Evolutionary conservation across 92 coral and sea anemone genomes (phyloP).

Genomic region (Epizoanthus rinbou): DNA sequence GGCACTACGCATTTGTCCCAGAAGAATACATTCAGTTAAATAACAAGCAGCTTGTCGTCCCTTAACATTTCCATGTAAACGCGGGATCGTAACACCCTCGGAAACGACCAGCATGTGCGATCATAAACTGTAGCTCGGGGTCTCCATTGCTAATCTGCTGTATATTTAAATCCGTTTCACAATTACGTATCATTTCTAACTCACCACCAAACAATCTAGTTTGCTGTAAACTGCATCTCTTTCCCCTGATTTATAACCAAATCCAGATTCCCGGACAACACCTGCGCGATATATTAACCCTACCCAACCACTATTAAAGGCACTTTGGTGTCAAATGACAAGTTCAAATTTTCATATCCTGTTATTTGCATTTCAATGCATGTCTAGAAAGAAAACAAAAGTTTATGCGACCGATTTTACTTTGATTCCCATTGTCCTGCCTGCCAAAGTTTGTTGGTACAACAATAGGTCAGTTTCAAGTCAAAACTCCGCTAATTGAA

Average conservation of each 20-base stretch:
- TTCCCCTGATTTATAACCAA: background rate
- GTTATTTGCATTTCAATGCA: slow-evolving; percentile 22
- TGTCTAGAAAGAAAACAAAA: slow-evolving; percentile 15
- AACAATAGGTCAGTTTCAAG: background rate
- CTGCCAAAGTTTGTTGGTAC: background rate
- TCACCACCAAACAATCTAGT: slow-evolving; percentile 3
- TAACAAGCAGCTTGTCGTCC: background rate
- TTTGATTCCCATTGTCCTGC: slow-evolving; percentile 7
- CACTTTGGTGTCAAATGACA: background rate
- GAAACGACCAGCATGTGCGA: too few relatives aligned
- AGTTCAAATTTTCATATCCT: slow-evolving; percentile 2
- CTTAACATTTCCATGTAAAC: too few relatives aligned
- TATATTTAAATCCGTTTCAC: background rate
- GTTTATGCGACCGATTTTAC: background rate
- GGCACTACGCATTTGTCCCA: background rate
- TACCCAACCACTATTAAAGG: background rate
- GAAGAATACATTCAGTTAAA: background rate
- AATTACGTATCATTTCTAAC: background rate
- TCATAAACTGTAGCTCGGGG: too few relatives aligned
- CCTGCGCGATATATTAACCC: background rate
- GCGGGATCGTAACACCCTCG: too few relatives aligned
- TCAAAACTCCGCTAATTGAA: slow-evolving; percentile 9
- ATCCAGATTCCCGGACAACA: background rate
- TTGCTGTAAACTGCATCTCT: background rate
- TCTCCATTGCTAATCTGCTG: too few relatives aligned